Base-by-base conservation (phyloP, 2,888 invertebrate genomes). In the Ochropleura plecta region DNA sequence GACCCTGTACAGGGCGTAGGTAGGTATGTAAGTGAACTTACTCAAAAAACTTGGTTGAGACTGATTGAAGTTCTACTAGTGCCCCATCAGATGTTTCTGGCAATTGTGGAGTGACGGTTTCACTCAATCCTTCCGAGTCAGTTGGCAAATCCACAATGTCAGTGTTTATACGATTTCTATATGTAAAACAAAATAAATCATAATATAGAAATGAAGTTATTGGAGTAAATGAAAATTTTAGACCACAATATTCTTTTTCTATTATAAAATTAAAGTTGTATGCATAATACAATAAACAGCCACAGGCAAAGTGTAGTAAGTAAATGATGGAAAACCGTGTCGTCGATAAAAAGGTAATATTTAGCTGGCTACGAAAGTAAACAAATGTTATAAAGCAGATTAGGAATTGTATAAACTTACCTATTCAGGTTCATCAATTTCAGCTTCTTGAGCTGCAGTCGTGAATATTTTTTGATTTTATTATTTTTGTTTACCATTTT, bases 31-130 rank as follows among this genome's bases (percentile, higher is more conserved):
- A 46, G 9, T 16, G 14, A 63, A 20, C 63, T 63, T 48, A 63
- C 63, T 63, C 63, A 63, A 63, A 20, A 63, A 63, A 14, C 46
- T 20, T 48, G 5, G 63, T 10, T 7, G 63, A 63, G 20, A 63
- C 63, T 63, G 63, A 16, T 63, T 63, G 63, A 63, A 63, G 63
- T 63, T 63, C 20, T 63, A 63, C 63, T 63, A 63, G 48, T 63
- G 48, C 63, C n/a, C n/a, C n/a, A 49, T 64, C 64, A 64, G 64
- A 64, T 64, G 64, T 64, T 64, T 64, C 64, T 64, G 30, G 9
- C 3, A 64, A 64, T 64, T 64, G 30, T 49, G 40, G 65, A 49
- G 30, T 65, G 65, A 18, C 16, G 10, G 40, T 14, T 18, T 65
- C 18, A 65, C 65, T 65, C 49, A 65, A 40, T 65, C 49, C 40